Conservation (phyloP, 2,888 invertebrate genomes). For the Epinotia demarniana region DNA sequence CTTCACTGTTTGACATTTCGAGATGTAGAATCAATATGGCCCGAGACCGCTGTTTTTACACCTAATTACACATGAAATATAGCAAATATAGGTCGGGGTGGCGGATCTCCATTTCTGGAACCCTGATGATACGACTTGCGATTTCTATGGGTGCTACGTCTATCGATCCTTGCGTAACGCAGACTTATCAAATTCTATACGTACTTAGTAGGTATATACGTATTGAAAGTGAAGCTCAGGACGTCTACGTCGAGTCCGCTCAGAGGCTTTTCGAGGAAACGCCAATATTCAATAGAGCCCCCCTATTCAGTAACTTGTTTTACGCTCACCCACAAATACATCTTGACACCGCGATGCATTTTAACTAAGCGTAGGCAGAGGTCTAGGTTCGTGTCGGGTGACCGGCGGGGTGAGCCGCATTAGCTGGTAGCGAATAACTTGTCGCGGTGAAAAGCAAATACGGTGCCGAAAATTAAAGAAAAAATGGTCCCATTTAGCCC, state of each 20-base stretch:
- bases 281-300: too few species aligned
- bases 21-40: slow-evolving; percentile 10
- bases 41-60: neutral
- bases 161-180: slow-evolving; percentile 2
- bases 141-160: slow-evolving; percentile 10
- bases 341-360: too few species aligned
- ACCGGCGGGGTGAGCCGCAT: too few species aligned
- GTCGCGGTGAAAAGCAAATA: too few species aligned
- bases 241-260: slow-evolving; percentile 1
- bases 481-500: neutral
- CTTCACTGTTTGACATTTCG: slow-evolving; percentile 24
- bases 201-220: too few species aligned
- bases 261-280: neutral
- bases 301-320: too few species aligned
- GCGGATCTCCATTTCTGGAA: neutral
- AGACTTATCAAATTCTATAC: neutral
- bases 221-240: slow-evolving; percentile 13
- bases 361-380: too few species aligned
- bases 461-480: too few species aligned
- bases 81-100: neutral
- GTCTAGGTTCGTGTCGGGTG: too few species aligned
- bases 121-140: slow-evolving; percentile 3
- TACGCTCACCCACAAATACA: too few species aligned
- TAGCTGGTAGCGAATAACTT: too few species aligned
- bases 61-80: too few species aligned